Evolutionary conservation across 2,888 invertebrate genomes (phyloP).

Genomic region (Aromia moschata): DNA sequence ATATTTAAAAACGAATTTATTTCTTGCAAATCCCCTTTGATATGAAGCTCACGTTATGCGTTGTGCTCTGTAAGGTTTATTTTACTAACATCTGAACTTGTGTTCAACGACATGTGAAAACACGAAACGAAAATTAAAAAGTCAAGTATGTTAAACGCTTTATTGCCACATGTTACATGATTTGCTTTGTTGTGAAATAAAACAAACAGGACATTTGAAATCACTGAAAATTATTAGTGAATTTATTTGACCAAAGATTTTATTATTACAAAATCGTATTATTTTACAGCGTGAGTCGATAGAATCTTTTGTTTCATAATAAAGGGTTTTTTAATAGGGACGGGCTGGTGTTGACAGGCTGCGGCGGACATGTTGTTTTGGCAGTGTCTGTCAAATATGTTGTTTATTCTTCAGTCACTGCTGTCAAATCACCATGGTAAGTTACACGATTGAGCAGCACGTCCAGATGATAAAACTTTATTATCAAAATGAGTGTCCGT

Average conservation of each 20-base stretch:
- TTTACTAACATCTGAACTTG: constrained; percentile 4
- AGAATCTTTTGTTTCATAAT: too few species aligned
- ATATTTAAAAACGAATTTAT: constrained; percentile 19
- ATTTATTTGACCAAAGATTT: neutral
- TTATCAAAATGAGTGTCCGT: too few species aligned
- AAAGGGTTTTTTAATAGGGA: too few species aligned
- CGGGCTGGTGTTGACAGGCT: too few species aligned
- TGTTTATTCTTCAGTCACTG: too few species aligned
- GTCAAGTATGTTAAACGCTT: constrained; percentile 11
- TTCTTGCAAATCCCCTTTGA: constrained; percentile 8
- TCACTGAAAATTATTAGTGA: constrained; percentile 4
- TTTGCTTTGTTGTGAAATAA: constrained; percentile 14
- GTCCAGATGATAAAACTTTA: too few species aligned
- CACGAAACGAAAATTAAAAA: neutral
- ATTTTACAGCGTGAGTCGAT: too few species aligned
- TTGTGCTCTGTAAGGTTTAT: constrained; percentile 15
- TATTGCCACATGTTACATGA: constrained; percentile 6
- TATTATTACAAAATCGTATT: neutral
- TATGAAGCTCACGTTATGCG: constrained; percentile 7
- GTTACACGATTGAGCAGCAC: too few species aligned
- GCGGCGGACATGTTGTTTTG: too few species aligned
- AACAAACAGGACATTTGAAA: constrained; percentile 7
- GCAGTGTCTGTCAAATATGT: too few species aligned
- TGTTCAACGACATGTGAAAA: constrained; percentile 1
- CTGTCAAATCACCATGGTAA: too few species aligned